These are phyloP conservation scores for Ciconia boyciana DNA, from an alignment of 2,113 vertebrate genomes.

Conservation along the genomic window DNA sequence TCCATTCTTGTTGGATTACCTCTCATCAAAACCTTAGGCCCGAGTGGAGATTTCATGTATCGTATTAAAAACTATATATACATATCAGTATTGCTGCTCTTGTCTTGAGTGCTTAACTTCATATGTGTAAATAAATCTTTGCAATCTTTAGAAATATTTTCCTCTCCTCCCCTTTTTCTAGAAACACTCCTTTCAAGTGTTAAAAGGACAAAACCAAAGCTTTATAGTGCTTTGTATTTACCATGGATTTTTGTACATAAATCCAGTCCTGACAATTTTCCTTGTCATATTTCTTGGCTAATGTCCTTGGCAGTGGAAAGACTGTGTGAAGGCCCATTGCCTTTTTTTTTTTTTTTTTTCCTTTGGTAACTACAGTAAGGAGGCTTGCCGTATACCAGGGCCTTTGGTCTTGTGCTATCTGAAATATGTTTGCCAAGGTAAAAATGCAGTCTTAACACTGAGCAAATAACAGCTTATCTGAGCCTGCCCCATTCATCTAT, in stretches of 20 bases:
- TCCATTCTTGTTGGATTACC: neutral
- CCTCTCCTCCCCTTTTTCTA: neutral
- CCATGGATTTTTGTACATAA: neutral
- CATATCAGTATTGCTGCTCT: neutral
- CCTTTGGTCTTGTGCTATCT: neutral
- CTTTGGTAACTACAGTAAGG: neutral
- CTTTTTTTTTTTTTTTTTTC: neutral
- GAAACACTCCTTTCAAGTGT: neutral
- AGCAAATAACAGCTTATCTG: neutral
- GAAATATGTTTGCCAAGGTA: constrained; percentile 1
- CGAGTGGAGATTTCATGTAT: neutral
- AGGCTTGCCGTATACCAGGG: neutral
- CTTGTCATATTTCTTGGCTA: neutral
- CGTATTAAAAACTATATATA: neutral
- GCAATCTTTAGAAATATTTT: neutral
- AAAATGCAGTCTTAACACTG: neutral
- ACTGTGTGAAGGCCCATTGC: neutral
- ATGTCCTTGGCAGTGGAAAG: neutral
- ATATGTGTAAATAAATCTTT: neutral
- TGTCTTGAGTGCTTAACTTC: neutral
- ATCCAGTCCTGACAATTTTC: neutral
- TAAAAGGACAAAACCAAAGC: neutral
- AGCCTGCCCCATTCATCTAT: neutral
- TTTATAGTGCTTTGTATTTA: neutral
- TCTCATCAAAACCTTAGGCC: neutral